phyloP scores from a whole-genome alignment of 2,113 vertebrate genomes.

The Heloderma charlesbogerti region DNA sequence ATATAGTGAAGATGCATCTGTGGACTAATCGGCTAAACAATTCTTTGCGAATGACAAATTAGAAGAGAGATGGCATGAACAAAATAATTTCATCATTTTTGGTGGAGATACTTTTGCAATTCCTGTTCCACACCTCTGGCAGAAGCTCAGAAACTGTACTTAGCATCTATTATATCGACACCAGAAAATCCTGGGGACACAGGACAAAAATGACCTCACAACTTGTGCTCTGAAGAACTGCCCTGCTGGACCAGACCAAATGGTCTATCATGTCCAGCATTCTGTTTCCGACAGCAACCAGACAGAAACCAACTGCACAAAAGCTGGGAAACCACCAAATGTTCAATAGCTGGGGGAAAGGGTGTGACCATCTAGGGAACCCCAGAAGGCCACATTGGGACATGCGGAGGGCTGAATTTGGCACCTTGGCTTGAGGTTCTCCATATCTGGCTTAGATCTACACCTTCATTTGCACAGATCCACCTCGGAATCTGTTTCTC shows the following conservation, averaged over 20 bases:
- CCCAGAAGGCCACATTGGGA: too few relatives aligned
- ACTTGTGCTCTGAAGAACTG: background rate
- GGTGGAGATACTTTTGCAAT: constrained; percentile 18
- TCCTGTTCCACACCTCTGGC: constrained; percentile 63
- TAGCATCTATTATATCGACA: constrained; percentile 57
- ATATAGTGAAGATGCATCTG: background rate
- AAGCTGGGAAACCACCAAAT: too few relatives aligned
- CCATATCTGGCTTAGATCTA: too few relatives aligned
- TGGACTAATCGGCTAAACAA: background rate
- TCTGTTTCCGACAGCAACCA: background rate
- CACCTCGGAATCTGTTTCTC: background rate
- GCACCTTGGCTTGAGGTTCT: too few relatives aligned
- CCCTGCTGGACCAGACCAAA: background rate
- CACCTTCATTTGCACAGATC: background rate
- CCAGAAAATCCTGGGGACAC: background rate
- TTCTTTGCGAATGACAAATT: background rate
- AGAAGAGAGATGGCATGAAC: constrained; percentile 34
- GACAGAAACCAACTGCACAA: too few relatives aligned
- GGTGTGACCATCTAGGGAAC: too few relatives aligned
- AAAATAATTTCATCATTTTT: constrained; percentile 26
- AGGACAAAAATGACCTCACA: background rate
- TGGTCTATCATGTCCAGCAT: background rate
- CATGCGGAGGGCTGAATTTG: too few relatives aligned
- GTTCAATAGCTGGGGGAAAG: too few relatives aligned
- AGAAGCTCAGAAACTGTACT: constrained; percentile 65